Percentiles rank a stretch among this genome's conserved stretches.
Conservation (phyloP, 2,797 vertebrate species). For the Pseudomugil tenellus region DNA sequence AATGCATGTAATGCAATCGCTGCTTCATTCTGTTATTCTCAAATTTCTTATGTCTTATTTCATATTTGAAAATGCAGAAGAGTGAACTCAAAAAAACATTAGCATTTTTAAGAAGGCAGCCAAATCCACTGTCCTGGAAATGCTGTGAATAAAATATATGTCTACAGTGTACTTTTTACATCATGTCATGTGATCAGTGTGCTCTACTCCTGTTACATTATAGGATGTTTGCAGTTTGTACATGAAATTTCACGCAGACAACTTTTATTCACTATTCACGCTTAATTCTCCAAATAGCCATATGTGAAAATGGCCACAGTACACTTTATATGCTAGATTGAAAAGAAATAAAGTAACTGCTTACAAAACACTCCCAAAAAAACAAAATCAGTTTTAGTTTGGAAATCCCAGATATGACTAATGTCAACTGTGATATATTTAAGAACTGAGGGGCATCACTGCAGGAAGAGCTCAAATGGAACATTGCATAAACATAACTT, state of each 20-base stretch:
- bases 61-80: background rate
- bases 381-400: background rate
- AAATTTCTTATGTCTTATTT: background rate
- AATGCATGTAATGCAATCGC: background rate
- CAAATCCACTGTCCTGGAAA: background rate
- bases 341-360: too few relatives aligned
- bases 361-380: too few relatives aligned
- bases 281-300: background rate
- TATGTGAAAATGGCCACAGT: background rate
- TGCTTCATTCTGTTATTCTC: background rate
- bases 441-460: too few relatives aligned
- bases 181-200: too few relatives aligned
- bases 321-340: background rate
- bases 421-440: too few relatives aligned
- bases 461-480: too few relatives aligned
- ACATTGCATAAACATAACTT: background rate
- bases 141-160: background rate
- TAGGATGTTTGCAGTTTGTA: background rate
- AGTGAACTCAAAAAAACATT: background rate
- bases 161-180: too few relatives aligned
- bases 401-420: too few relatives aligned
- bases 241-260: background rate
- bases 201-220: background rate
- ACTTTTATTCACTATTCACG: too few relatives aligned
- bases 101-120: background rate